Percentiles rank a stretch among this genome's conserved stretches.
phyloP scores from a whole-genome alignment of 2,888 invertebrate genomes.

The Euphydryas editha region DNA sequence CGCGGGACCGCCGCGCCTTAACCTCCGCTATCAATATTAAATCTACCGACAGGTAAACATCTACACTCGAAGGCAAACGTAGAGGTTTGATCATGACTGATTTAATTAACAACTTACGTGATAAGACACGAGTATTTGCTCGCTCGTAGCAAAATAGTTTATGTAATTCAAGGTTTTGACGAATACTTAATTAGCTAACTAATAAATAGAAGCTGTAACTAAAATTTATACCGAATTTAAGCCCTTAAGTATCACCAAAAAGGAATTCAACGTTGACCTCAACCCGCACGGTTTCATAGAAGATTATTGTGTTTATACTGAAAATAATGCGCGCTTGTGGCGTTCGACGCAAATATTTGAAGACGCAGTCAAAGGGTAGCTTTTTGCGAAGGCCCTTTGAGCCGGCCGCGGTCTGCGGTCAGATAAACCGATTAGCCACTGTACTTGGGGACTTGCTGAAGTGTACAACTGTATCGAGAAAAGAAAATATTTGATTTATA shows the following conservation, averaged over 20 bases:
- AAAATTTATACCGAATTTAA: conserved; percentile 39
- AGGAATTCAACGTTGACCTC: conserved; percentile 64
- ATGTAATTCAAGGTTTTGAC: conserved; percentile 31
- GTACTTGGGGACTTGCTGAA: conserved; percentile 33
- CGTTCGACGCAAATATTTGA: conserved; percentile 79
- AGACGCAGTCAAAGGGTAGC: conserved; percentile 77
- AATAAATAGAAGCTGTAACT: conserved; percentile 31
- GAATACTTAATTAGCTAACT: conserved; percentile 32
- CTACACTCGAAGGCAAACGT: conserved; percentile 58
- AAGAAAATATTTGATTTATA: neutral
- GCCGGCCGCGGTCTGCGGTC: conserved; percentile 70
- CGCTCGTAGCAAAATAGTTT: conserved; percentile 23
- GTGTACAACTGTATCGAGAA: neutral
- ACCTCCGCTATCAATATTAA: conserved; percentile 70
- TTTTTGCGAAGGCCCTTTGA: conserved; percentile 78
- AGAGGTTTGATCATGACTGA: conserved; percentile 60
- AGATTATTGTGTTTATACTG: conserved; percentile 80
- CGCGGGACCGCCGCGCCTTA: conserved; percentile 48
- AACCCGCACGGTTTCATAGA: conserved; percentile 54
- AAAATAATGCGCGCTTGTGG: conserved; percentile 79
- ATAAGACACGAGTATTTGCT: conserved; percentile 35
- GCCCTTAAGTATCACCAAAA: conserved; percentile 46
- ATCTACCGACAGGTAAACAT: conserved; percentile 61
- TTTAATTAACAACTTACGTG: conserved; percentile 58
- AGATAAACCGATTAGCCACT: conserved; percentile 73